Conservation (phyloP, 2,888 invertebrate species). For the Timema cristinae region DNA sequence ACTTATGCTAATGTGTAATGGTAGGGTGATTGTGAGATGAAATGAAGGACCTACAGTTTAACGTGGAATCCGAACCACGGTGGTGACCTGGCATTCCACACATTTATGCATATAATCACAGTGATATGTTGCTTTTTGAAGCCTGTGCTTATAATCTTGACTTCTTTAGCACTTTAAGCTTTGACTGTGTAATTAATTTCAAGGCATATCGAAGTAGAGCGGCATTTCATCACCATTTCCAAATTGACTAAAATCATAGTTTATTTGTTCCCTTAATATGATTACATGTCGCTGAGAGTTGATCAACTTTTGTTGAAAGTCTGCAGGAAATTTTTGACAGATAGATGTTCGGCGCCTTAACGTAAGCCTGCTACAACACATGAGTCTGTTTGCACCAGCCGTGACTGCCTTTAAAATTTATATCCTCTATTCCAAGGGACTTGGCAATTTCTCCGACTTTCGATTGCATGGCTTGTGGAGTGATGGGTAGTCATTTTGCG, state of each 20-base stretch:
- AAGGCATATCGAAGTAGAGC: slow-evolving; percentile 18
- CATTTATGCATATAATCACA: slow-evolving; percentile 14
- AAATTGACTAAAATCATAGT: slow-evolving; percentile 17
- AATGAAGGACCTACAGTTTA: too few species aligned
- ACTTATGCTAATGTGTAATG: too few species aligned
- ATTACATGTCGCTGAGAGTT: slow-evolving; percentile 22
- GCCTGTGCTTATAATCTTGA: slow-evolving; percentile 9
- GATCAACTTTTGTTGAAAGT: slow-evolving; percentile 20
- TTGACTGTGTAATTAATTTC: slow-evolving; percentile 21
- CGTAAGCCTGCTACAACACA: background rate
- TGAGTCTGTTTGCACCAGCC: background rate
- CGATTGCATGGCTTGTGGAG: too few species aligned
- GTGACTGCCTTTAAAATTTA: background rate
- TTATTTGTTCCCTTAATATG: slow-evolving; percentile 8
- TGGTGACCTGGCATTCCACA: too few species aligned
- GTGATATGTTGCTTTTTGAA: slow-evolving; percentile 19
- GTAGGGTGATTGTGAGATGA: too few species aligned
- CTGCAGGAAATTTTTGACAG: slow-evolving; percentile 13
- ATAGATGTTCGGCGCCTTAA: background rate
- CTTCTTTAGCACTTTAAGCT: slow-evolving; percentile 18
- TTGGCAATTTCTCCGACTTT: too few species aligned
- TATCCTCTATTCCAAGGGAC: background rate
- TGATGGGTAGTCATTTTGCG: too few species aligned
- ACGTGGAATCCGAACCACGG: too few species aligned
- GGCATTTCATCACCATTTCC: slow-evolving; percentile 23